phyloP scores from a whole-genome alignment of 2,113 vertebrate species.

The Melanerpes formicivorus region DNA sequence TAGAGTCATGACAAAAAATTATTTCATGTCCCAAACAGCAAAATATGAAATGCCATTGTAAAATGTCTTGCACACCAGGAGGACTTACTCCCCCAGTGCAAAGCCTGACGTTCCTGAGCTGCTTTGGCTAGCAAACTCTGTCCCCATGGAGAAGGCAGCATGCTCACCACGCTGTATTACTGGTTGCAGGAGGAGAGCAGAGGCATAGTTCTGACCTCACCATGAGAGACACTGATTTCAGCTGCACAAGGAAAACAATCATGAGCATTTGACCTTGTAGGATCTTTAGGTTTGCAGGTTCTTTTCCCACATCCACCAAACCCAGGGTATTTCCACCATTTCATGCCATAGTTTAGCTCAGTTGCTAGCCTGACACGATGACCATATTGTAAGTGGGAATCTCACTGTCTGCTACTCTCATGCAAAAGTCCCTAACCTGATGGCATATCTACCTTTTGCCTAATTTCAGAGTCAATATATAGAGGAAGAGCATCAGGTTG shows the following conservation, averaged over 20 bases:
- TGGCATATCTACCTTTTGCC: not conserved
- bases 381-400: fast-evolving
- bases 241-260: not conserved
- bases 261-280: not conserved
- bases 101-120: not conserved
- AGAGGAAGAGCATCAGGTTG: not conserved
- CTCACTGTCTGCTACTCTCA: not conserved
- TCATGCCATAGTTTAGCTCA: not conserved
- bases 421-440: not conserved
- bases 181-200: not conserved
- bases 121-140: fast-evolving
- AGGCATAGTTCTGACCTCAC: fast-evolving
- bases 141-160: not conserved
- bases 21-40: not conserved
- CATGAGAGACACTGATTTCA: fast-evolving
- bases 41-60: not conserved
- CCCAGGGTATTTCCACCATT: fast-evolving
- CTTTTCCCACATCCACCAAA: not conserved
- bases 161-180: not conserved
- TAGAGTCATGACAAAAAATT: not conserved
- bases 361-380: not conserved
- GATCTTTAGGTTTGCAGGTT: not conserved
- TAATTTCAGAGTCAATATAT: not conserved
- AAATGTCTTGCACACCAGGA: not conserved
- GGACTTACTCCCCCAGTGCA: not conserved